phyloP scores from a whole-genome alignment of 2,888 invertebrate genomes.

The Reticulitermes lucifugus region DNA sequence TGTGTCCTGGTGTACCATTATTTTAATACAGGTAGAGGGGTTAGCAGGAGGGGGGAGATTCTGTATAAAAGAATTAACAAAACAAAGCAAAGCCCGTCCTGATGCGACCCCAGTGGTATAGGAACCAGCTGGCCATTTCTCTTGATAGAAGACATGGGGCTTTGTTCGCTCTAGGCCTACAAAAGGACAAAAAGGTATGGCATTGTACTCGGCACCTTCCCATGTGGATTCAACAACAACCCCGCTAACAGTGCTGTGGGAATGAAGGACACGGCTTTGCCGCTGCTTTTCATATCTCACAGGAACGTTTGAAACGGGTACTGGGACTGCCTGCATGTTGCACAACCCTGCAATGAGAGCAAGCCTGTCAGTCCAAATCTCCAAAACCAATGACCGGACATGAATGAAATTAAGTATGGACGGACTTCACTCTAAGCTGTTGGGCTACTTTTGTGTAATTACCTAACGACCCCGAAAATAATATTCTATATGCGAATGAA shows the following conservation, averaged over 20 bases:
- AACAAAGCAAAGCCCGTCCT: neutral
- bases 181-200: neutral
- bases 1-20: neutral
- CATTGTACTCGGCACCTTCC: neutral
- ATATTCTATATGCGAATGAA: too few species aligned
- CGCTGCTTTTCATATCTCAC: neutral
- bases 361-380: too few species aligned
- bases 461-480: too few species aligned
- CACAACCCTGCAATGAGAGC: too few species aligned
- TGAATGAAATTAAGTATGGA: too few species aligned
- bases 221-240: neutral
- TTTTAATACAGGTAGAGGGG: neutral
- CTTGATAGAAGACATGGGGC: neutral
- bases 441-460: too few species aligned
- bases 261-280: neutral
- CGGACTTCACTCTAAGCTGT: too few species aligned
- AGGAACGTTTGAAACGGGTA: neutral
- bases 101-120: conserved; percentile 12
- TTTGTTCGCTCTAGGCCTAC: conserved; percentile 1
- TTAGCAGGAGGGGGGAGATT: neutral
- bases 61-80: conserved; percentile 21
- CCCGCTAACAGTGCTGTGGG: neutral
- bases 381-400: too few species aligned
- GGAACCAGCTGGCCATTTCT: conserved; percentile 27
- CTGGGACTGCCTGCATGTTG: too few species aligned